Conservation (phyloP, 2,888 invertebrate genomes). For the Trachelus stipa region DNA sequence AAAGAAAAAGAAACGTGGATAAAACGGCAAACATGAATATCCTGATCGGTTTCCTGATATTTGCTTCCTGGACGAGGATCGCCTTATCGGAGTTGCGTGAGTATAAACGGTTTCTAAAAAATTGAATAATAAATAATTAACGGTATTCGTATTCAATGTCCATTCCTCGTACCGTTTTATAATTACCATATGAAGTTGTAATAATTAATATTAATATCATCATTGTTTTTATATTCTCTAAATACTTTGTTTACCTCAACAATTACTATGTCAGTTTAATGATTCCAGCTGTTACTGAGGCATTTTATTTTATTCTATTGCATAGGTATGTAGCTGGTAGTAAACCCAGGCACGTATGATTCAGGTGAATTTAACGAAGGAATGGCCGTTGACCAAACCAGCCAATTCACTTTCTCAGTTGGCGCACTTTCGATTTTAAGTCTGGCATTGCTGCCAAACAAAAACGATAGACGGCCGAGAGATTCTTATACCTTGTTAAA, state of each 20-base stretch:
- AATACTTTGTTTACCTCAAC: background rate
- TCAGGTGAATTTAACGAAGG: background rate
- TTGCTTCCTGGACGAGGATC: constrained; percentile 28
- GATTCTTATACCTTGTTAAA: background rate
- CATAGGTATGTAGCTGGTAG: background rate
- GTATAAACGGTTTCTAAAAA: constrained; percentile 24
- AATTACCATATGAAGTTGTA: background rate
- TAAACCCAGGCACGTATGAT: background rate
- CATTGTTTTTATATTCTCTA: background rate
- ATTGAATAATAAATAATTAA: background rate
- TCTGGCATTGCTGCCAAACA: constrained; percentile 24
- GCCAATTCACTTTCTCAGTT: constrained; percentile 56
- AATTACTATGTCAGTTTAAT: background rate
- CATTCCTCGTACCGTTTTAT: background rate
- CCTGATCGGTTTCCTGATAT: constrained; percentile 19
- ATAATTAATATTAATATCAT: background rate
- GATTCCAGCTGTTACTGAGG: background rate
- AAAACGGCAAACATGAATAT: constrained; percentile 11
- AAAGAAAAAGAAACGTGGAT: background rate
- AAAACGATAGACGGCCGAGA: background rate
- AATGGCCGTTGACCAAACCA: constrained; percentile 26
- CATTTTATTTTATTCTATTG: background rate
- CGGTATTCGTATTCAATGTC: background rate
- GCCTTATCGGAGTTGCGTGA: constrained; percentile 44
- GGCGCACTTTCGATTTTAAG: constrained; percentile 56